Percentiles rank a stretch among this genome's conserved stretches.
Evolutionary conservation across 2,888 invertebrate genomes (phyloP).

Genomic region (Leptopilina syphax): DNA sequence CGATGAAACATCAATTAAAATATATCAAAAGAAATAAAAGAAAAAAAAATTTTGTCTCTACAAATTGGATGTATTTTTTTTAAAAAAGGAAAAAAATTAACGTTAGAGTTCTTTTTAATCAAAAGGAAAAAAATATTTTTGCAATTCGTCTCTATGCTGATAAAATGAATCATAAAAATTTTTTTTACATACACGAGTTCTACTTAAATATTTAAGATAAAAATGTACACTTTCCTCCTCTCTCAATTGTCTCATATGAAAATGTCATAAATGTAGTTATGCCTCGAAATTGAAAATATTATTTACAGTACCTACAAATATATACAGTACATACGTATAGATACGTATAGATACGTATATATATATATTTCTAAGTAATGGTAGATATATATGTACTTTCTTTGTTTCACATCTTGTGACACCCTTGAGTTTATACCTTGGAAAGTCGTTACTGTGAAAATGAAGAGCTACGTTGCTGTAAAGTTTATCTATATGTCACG

Average conservation of each 20-base stretch:
- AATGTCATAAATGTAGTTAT: neutral
- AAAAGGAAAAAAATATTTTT: neutral
- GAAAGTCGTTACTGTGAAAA: constrained; percentile 32
- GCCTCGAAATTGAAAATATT: neutral
- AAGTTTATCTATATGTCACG: constrained; percentile 21
- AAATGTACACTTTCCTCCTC: neutral
- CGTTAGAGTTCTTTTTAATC: neutral
- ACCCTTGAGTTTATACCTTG: constrained; percentile 25
- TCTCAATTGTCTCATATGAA: constrained; percentile 1
- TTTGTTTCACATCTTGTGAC: constrained; percentile 7
- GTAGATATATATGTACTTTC: neutral
- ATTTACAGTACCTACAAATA: neutral
- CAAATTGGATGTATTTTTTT: neutral
- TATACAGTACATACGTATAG: too few species aligned
- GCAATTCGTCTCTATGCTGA: neutral
- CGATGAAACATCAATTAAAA: constrained; percentile 8
- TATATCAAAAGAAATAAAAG: neutral
- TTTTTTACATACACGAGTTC: too few species aligned
- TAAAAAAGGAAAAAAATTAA: neutral
- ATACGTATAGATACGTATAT: too few species aligned
- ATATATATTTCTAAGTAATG: too few species aligned
- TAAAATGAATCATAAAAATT: too few species aligned
- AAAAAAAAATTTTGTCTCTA: neutral
- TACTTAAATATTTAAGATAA: constrained; percentile 4
- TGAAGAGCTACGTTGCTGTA: constrained; percentile 26